Base-by-base conservation (phyloP, 2,797 vertebrate genomes). In the Anabas testudineus region DNA sequence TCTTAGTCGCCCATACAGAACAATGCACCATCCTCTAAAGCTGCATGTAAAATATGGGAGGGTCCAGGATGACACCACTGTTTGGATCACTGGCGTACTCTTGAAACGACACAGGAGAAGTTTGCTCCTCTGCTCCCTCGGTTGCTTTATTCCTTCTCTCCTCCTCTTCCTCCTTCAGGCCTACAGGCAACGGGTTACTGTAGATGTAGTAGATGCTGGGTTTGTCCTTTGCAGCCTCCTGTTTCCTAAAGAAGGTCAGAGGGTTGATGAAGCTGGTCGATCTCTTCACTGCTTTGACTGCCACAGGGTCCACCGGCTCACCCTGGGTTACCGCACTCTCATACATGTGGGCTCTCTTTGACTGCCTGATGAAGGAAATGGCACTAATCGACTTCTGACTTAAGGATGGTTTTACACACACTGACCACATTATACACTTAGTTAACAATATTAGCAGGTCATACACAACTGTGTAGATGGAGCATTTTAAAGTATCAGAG, bases 201-300 rank as follows among this genome's bases (percentile, higher is more conserved):
- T 94, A 94, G 81, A 94, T 95, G 84, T 92, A 95, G 62, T 92
- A 95, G 90, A 94, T 93, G 41, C 71, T 76, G 32, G 91, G 86
- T 81, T 88, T 85, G 74, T 92, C 88, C 60, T 81, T 87, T 0
- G 77, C 58, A 3, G 51, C 37, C 19, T 91, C 87, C 2, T 81
- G 59, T 60, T 77, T 85, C 48, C 79, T 90, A 78, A 93, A 85
- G 68, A 90, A 78, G 58, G 86, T 47, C 2, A 91, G 80, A 7
- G 90, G 85, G 64, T 92, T 94, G 49, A 82, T 62, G 74, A 94
- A 90, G 58, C 92, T 93, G 45, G 82, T 79, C 3, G 89, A 92
- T 57, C 91, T 85, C 82, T 82, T 90, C 69, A 91, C 87, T 2
- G 71, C 85, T 71, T 61, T 90, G 39, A 92, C 79, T 0, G 87